These are phyloP conservation scores for Ylistrum balloti DNA, from an alignment of 1,140 invertebrate genomes.

Conservation along the genomic window DNA sequence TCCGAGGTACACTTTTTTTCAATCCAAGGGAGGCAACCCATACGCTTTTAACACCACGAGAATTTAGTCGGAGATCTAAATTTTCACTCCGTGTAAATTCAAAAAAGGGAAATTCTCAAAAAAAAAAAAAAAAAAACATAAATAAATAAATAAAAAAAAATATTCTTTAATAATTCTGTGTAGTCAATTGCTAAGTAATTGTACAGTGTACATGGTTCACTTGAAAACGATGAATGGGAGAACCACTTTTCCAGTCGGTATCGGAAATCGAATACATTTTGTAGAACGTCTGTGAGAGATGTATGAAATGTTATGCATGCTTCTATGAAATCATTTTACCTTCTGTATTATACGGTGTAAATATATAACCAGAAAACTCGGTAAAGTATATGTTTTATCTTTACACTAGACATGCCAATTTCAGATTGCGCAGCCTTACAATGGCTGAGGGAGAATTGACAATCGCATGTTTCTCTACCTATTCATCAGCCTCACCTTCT, in stretches of 20 bases:
- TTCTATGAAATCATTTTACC: neutral
- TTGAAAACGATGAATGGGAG: neutral
- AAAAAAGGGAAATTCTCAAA: neutral
- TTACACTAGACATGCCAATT: neutral
- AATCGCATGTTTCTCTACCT: neutral
- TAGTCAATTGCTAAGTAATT: neutral
- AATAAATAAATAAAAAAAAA: neutral
- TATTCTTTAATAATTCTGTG: neutral
- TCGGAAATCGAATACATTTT: neutral
- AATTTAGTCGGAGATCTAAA: no score
- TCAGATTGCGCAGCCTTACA: neutral
- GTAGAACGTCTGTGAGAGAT: neutral
- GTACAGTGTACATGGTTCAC: neutral
- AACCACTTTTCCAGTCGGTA: neutral
- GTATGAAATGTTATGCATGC: neutral
- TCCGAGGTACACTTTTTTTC: neutral
- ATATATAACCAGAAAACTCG: neutral
- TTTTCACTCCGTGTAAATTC: no score
- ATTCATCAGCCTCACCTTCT: neutral
- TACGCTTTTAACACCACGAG: no score
- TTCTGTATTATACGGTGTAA: neutral
- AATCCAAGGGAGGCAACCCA: slow-evolving; percentile 32
- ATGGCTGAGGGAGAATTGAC: neutral
- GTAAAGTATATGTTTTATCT: slow-evolving; percentile 9
- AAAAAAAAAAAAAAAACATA: no score